These are phyloP conservation scores for Tenthredo mesomela DNA, from an alignment of 2,888 invertebrate genomes.

Conservation along the genomic window DNA sequence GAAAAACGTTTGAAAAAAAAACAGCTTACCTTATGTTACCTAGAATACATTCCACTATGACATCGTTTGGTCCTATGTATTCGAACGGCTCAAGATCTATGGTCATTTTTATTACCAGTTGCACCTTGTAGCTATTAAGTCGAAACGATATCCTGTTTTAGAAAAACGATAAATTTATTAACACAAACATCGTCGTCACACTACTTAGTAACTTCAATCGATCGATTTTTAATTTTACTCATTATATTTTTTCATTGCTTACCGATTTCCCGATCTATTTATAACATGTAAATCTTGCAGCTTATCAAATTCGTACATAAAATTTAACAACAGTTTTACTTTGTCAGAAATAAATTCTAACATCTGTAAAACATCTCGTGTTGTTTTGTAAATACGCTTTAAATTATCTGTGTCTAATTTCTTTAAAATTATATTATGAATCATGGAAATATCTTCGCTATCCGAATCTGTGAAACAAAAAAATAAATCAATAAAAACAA, in stretches of 20 bases:
- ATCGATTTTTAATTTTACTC: conserved; percentile 15
- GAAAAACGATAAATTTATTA: conserved; percentile 40
- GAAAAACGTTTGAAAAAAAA: conserved; percentile 21
- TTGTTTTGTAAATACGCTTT: conserved; percentile 57
- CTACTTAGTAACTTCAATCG: neutral
- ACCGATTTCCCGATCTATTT: conserved; percentile 65
- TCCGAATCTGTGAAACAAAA: conserved; percentile 30
- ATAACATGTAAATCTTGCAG: conserved; percentile 63
- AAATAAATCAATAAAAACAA: too few species aligned
- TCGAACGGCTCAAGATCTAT: conserved; percentile 66
- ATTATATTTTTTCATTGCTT: conserved; percentile 54
- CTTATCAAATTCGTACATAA: conserved; percentile 67
- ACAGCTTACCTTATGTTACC: conserved; percentile 69
- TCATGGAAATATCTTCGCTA: conserved; percentile 62
- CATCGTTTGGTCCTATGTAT: conserved; percentile 64
- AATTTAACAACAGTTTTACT: conserved; percentile 67
- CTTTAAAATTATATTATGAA: conserved; percentile 65
- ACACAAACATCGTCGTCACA: neutral
- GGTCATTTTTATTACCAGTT: conserved; percentile 66
- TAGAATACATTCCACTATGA: conserved; percentile 65
- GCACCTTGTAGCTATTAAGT: conserved; percentile 61
- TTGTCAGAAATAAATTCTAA: conserved; percentile 65
- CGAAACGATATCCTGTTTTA: conserved; percentile 67
- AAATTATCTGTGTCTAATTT: conserved; percentile 61
- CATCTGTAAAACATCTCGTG: conserved; percentile 65